phyloP scores from a whole-genome alignment of 1,140 invertebrate species.

The Colletes latitarsis region DNA sequence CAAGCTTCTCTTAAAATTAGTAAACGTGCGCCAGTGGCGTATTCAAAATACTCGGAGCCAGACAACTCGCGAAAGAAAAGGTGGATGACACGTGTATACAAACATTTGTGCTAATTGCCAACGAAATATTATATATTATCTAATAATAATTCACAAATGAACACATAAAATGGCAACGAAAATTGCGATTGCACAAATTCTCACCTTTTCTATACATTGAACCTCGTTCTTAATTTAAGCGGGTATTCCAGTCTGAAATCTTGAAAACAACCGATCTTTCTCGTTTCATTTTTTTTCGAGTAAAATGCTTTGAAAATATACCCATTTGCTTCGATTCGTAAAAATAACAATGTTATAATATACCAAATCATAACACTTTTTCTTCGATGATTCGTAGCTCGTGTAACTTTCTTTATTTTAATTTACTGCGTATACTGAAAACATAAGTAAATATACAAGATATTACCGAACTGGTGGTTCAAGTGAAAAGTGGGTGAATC shows the following conservation, averaged over 20 bases:
- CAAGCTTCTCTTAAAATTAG: constrained; percentile 30
- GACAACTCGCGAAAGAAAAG: constrained; percentile 5
- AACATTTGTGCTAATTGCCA: constrained; percentile 22
- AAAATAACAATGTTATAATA: too few species aligned
- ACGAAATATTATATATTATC: constrained; percentile 15
- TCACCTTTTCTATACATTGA: constrained; percentile 6
- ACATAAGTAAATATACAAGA: too few species aligned
- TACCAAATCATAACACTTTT: too few species aligned
- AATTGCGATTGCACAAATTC: constrained; percentile 31
- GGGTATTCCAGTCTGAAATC: not conserved
- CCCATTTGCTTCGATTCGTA: too few species aligned
- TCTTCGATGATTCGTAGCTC: too few species aligned
- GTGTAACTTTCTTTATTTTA: too few species aligned
- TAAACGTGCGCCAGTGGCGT: not conserved
- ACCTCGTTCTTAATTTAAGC: constrained; percentile 10
- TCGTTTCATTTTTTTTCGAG: too few species aligned
- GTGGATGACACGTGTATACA: constrained; percentile 10
- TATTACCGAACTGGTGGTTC: too few species aligned
- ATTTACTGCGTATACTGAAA: too few species aligned
- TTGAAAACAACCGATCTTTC: too few species aligned
- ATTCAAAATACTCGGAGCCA: not conserved
- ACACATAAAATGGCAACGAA: constrained; percentile 43
- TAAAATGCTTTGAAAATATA: too few species aligned
- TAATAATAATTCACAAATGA: constrained; percentile 14
- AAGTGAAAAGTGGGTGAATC: too few species aligned